Evolutionary conservation across 2,797 vertebrate species (phyloP), one percentile per base, ranked within the genome.

Genomic region (Setipinna tenuifilis): DNA sequence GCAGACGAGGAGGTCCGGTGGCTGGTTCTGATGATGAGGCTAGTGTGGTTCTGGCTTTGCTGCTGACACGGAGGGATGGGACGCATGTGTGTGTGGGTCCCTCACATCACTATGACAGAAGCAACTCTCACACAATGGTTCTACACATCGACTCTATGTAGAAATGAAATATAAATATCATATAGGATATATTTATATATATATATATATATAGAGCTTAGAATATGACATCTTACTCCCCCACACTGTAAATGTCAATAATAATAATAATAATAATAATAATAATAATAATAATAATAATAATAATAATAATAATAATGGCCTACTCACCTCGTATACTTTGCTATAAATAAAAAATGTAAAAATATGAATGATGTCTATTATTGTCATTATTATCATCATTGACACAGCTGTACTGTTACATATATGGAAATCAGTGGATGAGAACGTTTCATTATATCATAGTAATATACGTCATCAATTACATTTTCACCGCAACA

Each of bases 121-220:
- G 83, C 83, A 88, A 85, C 85, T 91, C 90, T 90, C 88, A 91
- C 91, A 88, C 90, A 88, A 91, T 91, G 90, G 90, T 91, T 90
- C 91, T 87, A 91, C 93, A 93, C 90, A 91, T 92, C 89, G 92
- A 90, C 87, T 89, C 92, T 91, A 92, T 89, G 90, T 92, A 94
- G 92, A 94, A 94, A 94, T 90, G 90, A 91, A 93, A 93, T 75
- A 83, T 88, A 87, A 85, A 91, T 91, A 90, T 90, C 90, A 93
- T 75, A 91, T 90, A 93, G 94, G 92, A 93, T 44, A 93, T 90
- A 87, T 83, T 88, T 90, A 88, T 82, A n/a, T n/a, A n/a, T 41
- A 81, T 41, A 88, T 41, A 81, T 41, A 88, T 89, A 89, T 92
- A 93, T 93, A 89, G 91, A 92, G 90, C 92, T 91, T 82, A 71